These are phyloP conservation scores for Corythucha ciliata DNA, from an alignment of 2,888 invertebrate genomes.

Conservation along the genomic window DNA sequence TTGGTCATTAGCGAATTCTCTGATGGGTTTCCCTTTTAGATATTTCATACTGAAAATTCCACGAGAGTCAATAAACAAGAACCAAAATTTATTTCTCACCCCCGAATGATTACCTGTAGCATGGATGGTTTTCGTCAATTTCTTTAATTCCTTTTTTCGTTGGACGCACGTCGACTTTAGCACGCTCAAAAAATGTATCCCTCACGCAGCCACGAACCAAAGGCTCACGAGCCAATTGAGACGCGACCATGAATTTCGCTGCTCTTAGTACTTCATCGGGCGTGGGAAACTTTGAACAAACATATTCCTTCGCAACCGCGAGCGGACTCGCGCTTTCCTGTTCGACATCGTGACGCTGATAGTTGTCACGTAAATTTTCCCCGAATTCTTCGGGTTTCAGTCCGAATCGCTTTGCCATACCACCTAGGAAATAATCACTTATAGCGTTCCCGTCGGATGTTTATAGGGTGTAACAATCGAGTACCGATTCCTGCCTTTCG, in stretches of 20 bases:
- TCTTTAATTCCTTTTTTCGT: conserved; percentile 87
- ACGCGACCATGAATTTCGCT: conserved; percentile 87
- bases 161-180: conserved; percentile 68
- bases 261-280: conserved; percentile 80
- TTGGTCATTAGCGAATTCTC: conserved; percentile 80
- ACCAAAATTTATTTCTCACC: background rate
- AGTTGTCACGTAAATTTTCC: conserved; percentile 91
- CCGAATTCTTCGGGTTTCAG: conserved; percentile 89
- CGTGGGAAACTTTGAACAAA: conserved; percentile 56
- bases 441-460: conserved; percentile 1
- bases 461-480: background rate
- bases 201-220: conserved; percentile 73
- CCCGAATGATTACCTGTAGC: conserved; percentile 49
- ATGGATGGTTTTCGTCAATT: conserved; percentile 89
- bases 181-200: conserved; percentile 79
- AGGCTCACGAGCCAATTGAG: conserved; percentile 87
- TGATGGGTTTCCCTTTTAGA: conserved; percentile 82
- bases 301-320: conserved; percentile 71
- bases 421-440: conserved; percentile 45
- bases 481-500: conserved; percentile 69
- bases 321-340: conserved; percentile 78
- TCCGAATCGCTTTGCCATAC: conserved; percentile 83
- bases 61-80: conserved; percentile 32
- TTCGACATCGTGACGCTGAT: conserved; percentile 89
- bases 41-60: conserved; percentile 63